These are phyloP conservation scores for Crenuchus spilurus DNA, from an alignment of 2,797 vertebrate species.

Conservation along the genomic window DNA sequence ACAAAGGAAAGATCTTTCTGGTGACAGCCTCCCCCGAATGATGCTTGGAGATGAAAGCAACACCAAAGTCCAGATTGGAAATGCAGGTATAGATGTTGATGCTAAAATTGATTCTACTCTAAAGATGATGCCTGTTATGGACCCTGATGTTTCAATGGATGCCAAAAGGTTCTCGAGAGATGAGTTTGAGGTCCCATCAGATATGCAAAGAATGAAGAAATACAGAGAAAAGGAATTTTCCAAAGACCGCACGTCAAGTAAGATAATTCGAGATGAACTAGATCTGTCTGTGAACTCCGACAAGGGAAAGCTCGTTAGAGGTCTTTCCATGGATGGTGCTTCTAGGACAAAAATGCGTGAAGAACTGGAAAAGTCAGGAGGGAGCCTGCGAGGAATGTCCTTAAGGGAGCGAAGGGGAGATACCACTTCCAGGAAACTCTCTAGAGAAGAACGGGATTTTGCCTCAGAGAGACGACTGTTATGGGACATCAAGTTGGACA, in stretches of 20 bases:
- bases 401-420: slow-evolving; percentile 68
- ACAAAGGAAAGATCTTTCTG: slow-evolving; percentile 59
- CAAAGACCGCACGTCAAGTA: slow-evolving; percentile 25
- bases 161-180: slow-evolving; percentile 61
- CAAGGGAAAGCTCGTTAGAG: slow-evolving; percentile 20
- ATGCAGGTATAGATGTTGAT: slow-evolving; percentile 60
- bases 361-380: slow-evolving; percentile 21
- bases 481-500: slow-evolving; percentile 55
- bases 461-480: slow-evolving; percentile 58
- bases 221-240: slow-evolving; percentile 13
- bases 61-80: slow-evolving; percentile 54
- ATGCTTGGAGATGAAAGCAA: slow-evolving; percentile 58
- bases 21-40: slow-evolving; percentile 60
- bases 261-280: slow-evolving; percentile 32
- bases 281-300: slow-evolving; percentile 18
- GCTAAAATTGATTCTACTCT: slow-evolving; percentile 57
- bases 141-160: slow-evolving; percentile 62
- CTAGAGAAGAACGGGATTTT: slow-evolving; percentile 66
- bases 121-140: slow-evolving; percentile 61
- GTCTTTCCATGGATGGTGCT: slow-evolving; percentile 18
- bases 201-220: slow-evolving; percentile 51
- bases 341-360: slow-evolving; percentile 28
- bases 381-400: slow-evolving; percentile 28
- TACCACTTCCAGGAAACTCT: slow-evolving; percentile 56
- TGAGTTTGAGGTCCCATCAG: slow-evolving; percentile 64